Base-by-base conservation (phyloP, 92 coral and sea anemone species). In the Pocillopora meandrina region DNA sequence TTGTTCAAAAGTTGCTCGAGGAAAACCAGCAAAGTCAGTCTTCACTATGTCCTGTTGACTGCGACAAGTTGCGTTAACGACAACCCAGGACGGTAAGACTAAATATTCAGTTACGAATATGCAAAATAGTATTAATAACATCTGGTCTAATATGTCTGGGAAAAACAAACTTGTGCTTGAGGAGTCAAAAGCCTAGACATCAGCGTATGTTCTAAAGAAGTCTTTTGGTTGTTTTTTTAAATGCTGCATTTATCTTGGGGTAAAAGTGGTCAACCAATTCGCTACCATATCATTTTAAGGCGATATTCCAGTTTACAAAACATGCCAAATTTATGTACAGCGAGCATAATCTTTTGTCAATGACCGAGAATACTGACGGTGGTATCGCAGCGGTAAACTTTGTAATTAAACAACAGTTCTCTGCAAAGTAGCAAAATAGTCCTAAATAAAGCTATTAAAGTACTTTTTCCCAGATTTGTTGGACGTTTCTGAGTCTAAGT, bases 291-390 rank as follows among this genome's bases (percentile, higher is more conserved):
- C 17, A 35, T 69, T 70, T 47, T 19, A 56, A 2, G 64, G 3
- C 11, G 52, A n/a, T 62, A 34, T 60, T 47, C 21, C 31, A 15
- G 36, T 78, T 35, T 19, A 34, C 20, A 7, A 63, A 76, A 35
- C 57, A 49, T 47, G 31, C 56, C 61, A 47, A 9, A 62, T 78
- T 36, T 33, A 61, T 77, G 71, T 78, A 64, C 82, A 78, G 65
- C 66, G 65, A 19, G 65, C 70, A 11, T 10, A 10, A 1, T 14
- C 80, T 61, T 60, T 70, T 70, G 74, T 70, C 4, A 70, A 34
- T 70, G 5, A 70, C 33, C 56, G 74, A 70, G 2, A n/a, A 36
- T 11, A 2, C 56, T 14, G 73, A 68, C 49, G 15, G 73, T 69
- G 34, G 55, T 69, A 31, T 69, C 52, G 52, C 55, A 35, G 74